These are phyloP conservation scores for Frieseomelitta varia DNA, from an alignment of 1,140 invertebrate genomes.

Conservation along the genomic window DNA sequence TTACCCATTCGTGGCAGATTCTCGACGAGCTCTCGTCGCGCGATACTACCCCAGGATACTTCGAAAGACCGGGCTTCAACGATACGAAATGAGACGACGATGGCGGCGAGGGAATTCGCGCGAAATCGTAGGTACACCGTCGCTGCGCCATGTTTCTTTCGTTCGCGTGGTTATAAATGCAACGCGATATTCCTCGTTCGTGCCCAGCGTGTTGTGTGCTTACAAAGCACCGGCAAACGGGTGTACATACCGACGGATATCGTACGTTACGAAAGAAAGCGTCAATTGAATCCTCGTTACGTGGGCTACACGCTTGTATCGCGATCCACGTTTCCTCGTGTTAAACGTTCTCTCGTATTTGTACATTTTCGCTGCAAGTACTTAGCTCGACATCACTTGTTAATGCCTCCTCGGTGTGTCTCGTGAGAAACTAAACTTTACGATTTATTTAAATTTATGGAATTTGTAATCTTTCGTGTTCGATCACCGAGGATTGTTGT, in stretches of 20 bases:
- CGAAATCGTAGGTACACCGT: background rate
- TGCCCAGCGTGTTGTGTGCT: background rate
- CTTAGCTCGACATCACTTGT: background rate
- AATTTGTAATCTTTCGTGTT: too few relatives aligned
- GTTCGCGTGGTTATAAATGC: constrained; percentile 13
- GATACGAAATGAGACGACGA: constrained; percentile 11
- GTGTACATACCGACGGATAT: background rate
- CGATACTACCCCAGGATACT: constrained; percentile 11
- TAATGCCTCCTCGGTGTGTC: background rate
- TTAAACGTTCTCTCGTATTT: background rate
- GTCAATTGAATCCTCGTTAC: background rate
- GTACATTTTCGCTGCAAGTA: background rate
- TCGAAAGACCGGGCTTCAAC: constrained; percentile 4
- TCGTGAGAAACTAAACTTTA: too few relatives aligned
- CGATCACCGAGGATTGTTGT: too few relatives aligned
- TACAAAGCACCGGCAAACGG: background rate
- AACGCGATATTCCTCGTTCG: background rate
- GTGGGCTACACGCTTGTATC: background rate
- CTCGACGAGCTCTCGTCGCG: constrained; percentile 55
- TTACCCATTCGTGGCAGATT: constrained; percentile 72
- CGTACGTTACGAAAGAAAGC: constrained; percentile 7
- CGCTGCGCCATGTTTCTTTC: background rate
- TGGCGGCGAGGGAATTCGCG: too few relatives aligned
- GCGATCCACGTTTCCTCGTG: too few relatives aligned
- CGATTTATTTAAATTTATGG: too few relatives aligned